A percentile compares a stretch with the other conserved stretches of the same genome.
phyloP scores from a whole-genome alignment of 2,113 vertebrate species.

The Syrrhaptes paradoxus region DNA sequence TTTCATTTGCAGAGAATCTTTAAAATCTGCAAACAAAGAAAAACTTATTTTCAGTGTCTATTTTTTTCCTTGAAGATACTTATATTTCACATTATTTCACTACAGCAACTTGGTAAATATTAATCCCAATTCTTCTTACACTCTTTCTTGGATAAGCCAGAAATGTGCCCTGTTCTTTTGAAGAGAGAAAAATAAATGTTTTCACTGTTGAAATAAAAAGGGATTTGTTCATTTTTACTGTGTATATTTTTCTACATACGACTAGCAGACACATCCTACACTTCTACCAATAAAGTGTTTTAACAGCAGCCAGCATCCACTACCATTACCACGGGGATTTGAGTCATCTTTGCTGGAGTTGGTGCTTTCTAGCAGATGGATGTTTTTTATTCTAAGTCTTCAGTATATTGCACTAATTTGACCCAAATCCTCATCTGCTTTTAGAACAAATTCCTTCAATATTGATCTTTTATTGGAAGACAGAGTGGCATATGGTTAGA shows the following conservation, averaged over 20 bases:
- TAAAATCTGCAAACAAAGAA: background rate
- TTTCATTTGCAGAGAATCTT: background rate
- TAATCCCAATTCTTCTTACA: background rate
- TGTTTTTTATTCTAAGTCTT: background rate
- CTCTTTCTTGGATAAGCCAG: background rate
- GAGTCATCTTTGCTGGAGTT: background rate
- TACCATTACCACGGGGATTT: background rate
- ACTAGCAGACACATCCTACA: background rate
- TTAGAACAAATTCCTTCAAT: constrained; percentile 6
- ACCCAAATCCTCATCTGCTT: background rate
- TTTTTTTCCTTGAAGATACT: background rate
- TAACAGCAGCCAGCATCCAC: background rate
- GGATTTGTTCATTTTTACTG: background rate
- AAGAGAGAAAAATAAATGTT: background rate
- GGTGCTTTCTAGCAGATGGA: background rate
- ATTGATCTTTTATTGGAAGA: background rate
- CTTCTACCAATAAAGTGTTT: background rate
- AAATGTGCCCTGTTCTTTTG: background rate
- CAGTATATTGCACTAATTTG: background rate
- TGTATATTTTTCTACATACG: background rate
- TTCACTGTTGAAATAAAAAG: background rate
- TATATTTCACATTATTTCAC: background rate
- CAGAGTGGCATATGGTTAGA: background rate
- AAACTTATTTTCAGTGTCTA: background rate
- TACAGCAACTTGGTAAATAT: background rate